phyloP scores from a whole-genome alignment of 2,888 invertebrate species.

The Drosophila vallismaia region DNA sequence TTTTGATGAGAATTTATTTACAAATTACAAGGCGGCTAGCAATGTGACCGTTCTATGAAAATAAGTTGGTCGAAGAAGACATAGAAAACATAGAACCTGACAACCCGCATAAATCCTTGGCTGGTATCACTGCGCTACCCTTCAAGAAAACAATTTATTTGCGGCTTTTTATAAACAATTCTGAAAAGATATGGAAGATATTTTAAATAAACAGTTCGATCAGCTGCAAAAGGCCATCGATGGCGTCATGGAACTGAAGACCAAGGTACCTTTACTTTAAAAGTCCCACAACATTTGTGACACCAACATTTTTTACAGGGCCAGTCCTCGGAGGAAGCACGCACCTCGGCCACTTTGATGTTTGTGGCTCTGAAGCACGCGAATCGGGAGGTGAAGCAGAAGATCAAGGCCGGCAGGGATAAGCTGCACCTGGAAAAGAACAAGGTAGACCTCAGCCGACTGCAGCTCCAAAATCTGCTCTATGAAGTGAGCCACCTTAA shows the following conservation, averaged over 20 bases:
- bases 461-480: conserved; percentile 95
- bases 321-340: conserved; percentile 85
- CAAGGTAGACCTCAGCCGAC: conserved; percentile 94
- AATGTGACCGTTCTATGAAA: not conserved
- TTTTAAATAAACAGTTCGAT: conserved; percentile 85
- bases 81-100: not conserved
- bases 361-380: conserved; percentile 94
- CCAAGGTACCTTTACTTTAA: conserved; percentile 84
- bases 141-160: conserved; percentile 5
- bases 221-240: conserved; percentile 88
- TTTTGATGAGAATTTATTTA: not conserved
- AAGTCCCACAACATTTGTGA: not conserved
- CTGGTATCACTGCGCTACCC: conserved; percentile 5
- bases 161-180: conserved; percentile 10
- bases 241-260: conserved; percentile 89
- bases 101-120: not conserved
- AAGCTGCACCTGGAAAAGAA: conserved; percentile 92
- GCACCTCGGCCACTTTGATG: conserved; percentile 89
- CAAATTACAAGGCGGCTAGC: conserved; percentile 4
- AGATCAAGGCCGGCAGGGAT: conserved; percentile 92
- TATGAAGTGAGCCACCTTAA: conserved; percentile 97
- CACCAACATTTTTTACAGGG: conserved; percentile 67
- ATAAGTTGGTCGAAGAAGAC: not conserved
- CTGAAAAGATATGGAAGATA: conserved; percentile 48
- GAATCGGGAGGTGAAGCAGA: conserved; percentile 95